Base-by-base conservation (phyloP, 2,888 invertebrate genomes). In the Dolomedes plantarius region DNA sequence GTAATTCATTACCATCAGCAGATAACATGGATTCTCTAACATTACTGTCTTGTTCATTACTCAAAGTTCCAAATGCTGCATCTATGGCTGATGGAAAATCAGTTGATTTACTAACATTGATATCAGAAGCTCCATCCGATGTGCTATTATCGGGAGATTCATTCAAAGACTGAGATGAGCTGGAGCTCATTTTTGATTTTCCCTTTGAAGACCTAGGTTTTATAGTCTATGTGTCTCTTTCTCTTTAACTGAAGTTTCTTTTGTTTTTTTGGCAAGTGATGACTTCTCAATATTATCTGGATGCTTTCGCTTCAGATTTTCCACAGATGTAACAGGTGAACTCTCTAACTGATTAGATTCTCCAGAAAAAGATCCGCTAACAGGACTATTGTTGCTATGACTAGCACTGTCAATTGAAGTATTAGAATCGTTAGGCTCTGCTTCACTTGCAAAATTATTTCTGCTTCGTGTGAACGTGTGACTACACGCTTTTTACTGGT, bases 301-400 rank as follows among this genome's bases (percentile, higher is more conserved):
- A 62, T 74, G 68, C 50, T 78, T 78, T 73, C 85, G 46, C 62
- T 86, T 86, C 36, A 86, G 62, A 65, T 74, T 86, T 29, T 82
- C 81, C 23, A 69, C 75, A 39, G 68, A 19, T 16, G 56, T 56
- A 56, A 3, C 11, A 16, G 23, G 5, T 56, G 19, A 19, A 19
- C n/a, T 23, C 6, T 36, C 36, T n/a, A n/a, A n/a, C 3, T 2
- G 19, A 23, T 56, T 23, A 23, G 23, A 16, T 3, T 19, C 23
- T 23, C 7, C 23, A 16, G 9, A 6, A 36, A 36, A 7, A 36
- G 36, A 5, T 7, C 9, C 36, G 36, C 9, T 9, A 6, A 36
- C 36, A 7, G 36, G 5, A 19, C 6, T 23, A 23, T 23, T 56
- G 23, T 23, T 23, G 23, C 23, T 3, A 5, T 6, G 7, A 36